Conservation (phyloP, 2,888 invertebrate genomes). For the Pogonocherus hispidulus region DNA sequence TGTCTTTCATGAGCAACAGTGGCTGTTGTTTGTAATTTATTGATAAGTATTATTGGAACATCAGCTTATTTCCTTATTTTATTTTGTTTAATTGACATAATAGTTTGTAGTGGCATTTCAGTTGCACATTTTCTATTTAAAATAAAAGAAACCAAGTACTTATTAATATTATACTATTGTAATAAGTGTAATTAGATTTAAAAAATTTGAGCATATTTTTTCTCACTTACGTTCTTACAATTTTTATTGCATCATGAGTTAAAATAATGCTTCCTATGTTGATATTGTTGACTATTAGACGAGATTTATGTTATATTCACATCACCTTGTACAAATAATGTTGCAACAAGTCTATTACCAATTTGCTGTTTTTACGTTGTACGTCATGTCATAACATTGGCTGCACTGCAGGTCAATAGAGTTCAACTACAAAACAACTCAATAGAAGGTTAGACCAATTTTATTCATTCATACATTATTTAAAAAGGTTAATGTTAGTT, state of each 20-base stretch:
- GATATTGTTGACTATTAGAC: slow-evolving; percentile 1
- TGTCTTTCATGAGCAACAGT: no score
- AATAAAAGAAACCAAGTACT: no score
- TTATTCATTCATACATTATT: slow-evolving; percentile 22
- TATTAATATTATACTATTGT: no score
- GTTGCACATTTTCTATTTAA: no score
- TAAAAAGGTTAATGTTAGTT: slow-evolving; percentile 7
- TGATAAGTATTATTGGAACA: no score
- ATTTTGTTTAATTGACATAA: no score
- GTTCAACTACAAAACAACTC: slow-evolving; percentile 45
- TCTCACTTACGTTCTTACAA: no score
- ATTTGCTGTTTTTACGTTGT: slow-evolving; percentile 36
- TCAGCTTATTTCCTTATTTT: no score
- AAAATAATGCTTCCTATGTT: slow-evolving; percentile 5
- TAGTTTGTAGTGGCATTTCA: no score
- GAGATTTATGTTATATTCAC: slow-evolving; percentile 2
- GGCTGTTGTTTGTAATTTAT: no score
- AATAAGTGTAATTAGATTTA: no score
- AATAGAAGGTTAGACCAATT: slow-evolving; percentile 39
- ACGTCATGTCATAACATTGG: slow-evolving; percentile 43
- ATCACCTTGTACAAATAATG: slow-evolving; percentile 15
- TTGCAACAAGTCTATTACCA: slow-evolving; percentile 25
- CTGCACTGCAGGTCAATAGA: slow-evolving; percentile 46
- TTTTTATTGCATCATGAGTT: background rate
- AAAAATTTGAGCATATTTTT: no score